Conservation (phyloP, 2,113 vertebrate species). For the Notarius lentiginosus region DNA sequence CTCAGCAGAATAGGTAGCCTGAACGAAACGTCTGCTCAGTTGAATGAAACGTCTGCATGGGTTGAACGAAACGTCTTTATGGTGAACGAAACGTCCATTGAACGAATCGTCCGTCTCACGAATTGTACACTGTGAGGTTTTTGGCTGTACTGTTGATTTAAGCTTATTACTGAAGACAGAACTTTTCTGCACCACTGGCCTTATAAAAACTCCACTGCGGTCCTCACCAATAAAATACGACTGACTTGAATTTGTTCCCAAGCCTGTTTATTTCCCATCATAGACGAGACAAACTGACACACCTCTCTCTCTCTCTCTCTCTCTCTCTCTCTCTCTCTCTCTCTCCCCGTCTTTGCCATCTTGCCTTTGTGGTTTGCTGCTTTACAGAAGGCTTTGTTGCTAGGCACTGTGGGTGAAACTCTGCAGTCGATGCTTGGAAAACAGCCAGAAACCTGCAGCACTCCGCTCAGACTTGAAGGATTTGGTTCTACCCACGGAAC, state of each 20-base stretch:
- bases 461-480: neutral
- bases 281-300: neutral
- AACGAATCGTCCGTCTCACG: no score
- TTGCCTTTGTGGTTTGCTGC: neutral
- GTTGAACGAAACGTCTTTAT: no score
- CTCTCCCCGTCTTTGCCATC: neutral
- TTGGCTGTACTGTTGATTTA: constrained; percentile 28
- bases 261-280: constrained; percentile 2
- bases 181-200: constrained; percentile 52
- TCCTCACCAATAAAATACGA: constrained; percentile 71
- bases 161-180: constrained; percentile 49
- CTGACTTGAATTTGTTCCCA: constrained; percentile 61
- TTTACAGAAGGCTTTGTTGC: neutral
- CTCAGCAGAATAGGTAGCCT: no score
- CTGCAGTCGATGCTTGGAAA: constrained; percentile 7
- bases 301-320: no score
- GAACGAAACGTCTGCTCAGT: no score
- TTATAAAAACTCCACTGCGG: constrained; percentile 62
- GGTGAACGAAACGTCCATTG: no score
- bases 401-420: neutral
- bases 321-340: no score
- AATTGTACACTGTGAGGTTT: neutral
- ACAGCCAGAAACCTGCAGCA: neutral
- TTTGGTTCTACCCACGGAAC: neutral
- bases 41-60: no score